A percentile compares a stretch with the other conserved stretches of the same genome.
These are phyloP conservation scores for Paralichthys olivaceus DNA, from an alignment of 2,113 vertebrate species.

Conservation along the genomic window DNA sequence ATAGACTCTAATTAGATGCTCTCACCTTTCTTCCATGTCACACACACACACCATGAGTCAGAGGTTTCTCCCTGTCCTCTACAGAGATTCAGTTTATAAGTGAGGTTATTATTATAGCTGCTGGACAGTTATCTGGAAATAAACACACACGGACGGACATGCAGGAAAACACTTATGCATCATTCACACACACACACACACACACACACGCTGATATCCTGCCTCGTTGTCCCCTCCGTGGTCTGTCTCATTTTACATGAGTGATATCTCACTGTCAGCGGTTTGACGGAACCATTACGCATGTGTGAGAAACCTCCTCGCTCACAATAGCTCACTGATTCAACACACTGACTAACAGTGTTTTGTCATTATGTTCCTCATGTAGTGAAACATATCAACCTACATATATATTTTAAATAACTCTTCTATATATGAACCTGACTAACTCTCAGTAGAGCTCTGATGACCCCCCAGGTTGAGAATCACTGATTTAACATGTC, in stretches of 20 bases:
- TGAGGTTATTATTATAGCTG: slow-evolving; percentile 25
- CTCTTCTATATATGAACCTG: no score
- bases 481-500: no score
- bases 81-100: slow-evolving; percentile 36
- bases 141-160: no score
- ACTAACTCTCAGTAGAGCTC: no score
- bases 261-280: not conserved
- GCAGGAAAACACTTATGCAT: no score
- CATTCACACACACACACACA: not conserved
- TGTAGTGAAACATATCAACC: not conserved
- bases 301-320: not conserved
- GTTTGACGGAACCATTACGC: not conserved
- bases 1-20: not conserved
- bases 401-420: no score
- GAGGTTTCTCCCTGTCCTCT: not conserved
- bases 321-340: not conserved
- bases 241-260: not conserved
- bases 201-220: not conserved
- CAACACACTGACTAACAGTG: not conserved
- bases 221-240: no score
- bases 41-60: slow-evolving; percentile 13
- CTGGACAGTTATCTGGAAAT: slow-evolving; percentile 5
- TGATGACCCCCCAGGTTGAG: no score
- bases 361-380: not conserved
- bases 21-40: slow-evolving; percentile 5